phyloP scores from a whole-genome alignment of 2,113 vertebrate genomes.

The Oreotragus oreotragus region DNA sequence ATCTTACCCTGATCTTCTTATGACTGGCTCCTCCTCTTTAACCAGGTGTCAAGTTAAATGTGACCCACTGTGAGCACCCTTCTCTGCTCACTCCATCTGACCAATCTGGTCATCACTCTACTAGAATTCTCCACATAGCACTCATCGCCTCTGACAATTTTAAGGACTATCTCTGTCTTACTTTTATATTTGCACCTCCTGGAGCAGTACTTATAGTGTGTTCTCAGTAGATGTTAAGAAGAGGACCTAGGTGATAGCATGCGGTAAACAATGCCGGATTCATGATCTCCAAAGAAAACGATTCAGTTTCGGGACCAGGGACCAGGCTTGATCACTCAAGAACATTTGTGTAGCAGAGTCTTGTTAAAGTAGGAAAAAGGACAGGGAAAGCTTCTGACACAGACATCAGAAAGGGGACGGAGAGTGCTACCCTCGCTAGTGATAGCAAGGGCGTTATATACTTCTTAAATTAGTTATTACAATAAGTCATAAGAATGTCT shows the following conservation, averaged over 20 bases:
- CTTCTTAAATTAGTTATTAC: neutral
- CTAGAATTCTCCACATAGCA: neutral
- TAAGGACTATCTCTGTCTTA: neutral
- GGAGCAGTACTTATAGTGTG: neutral
- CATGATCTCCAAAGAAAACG: neutral
- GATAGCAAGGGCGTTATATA: neutral
- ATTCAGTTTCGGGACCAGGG: fast-evolving
- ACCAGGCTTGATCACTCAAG: neutral
- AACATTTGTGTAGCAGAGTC: neutral
- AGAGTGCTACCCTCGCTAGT: neutral
- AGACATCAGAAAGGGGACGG: neutral
- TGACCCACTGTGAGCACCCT: neutral
- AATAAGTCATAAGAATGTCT: neutral
- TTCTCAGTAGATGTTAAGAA: neutral
- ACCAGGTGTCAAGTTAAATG: neutral
- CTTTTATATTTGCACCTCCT: neutral
- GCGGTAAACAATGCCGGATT: fast-evolving
- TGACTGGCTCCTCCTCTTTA: neutral
- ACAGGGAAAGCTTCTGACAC: neutral
- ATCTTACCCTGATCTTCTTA: neutral
- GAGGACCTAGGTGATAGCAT: neutral
- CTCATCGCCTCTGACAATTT: neutral
- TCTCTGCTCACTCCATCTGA: neutral
- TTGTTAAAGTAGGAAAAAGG: neutral
- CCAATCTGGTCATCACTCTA: neutral